Percentiles rank a stretch among this genome's conserved stretches.
Conservation (phyloP, 2,888 invertebrate species). For the Diarsia brunnea region DNA sequence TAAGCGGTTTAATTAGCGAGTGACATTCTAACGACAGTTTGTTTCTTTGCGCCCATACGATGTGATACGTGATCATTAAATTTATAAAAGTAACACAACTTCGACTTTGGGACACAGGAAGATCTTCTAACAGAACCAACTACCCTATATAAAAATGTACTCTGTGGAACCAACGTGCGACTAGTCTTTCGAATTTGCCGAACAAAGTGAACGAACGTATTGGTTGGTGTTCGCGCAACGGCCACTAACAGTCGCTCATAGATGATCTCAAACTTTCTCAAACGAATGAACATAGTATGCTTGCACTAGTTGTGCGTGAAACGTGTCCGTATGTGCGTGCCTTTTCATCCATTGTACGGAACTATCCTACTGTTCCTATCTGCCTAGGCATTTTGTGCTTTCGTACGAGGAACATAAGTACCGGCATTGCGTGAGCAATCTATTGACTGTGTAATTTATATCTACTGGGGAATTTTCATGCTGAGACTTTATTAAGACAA, state of each 20-base stretch:
- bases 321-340: background rate
- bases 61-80: background rate
- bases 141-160: too few relatives aligned
- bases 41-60: background rate
- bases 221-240: background rate
- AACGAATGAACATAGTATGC: background rate
- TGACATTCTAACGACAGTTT: too few relatives aligned
- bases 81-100: background rate
- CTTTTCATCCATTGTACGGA: background rate
- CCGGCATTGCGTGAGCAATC: conserved; percentile 71
- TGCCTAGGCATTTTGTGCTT: conserved; percentile 15
- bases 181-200: background rate
- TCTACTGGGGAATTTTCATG: conserved; percentile 49
- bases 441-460: conserved; percentile 72
- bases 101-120: too few relatives aligned
- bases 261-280: background rate
- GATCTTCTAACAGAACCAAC: background rate
- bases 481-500: conserved; percentile 60
- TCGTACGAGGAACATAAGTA: conserved; percentile 56
- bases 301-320: background rate
- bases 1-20: too few relatives aligned
- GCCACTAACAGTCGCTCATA: background rate
- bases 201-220: background rate
- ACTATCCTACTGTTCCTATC: conserved; percentile 6
- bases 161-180: background rate